Evolutionary conservation across 1,140 invertebrate genomes (phyloP).

Genomic region (Scaptomyza hsui): DNA sequence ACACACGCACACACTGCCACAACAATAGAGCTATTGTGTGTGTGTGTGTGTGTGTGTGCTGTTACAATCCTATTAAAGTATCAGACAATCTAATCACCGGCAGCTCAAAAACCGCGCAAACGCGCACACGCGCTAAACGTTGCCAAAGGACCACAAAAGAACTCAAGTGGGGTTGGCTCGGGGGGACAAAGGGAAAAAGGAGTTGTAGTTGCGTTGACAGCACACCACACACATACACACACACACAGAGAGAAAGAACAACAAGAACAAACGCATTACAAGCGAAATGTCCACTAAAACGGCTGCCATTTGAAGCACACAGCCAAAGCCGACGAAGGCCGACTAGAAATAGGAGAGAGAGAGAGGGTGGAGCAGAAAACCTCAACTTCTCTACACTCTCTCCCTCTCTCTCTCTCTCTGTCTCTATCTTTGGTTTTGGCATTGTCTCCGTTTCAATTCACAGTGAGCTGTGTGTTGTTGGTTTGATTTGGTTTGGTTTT

Average conservation of each 20-base stretch:
- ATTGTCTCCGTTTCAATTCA: slow-evolving; percentile 40
- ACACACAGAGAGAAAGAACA: slow-evolving; percentile 51
- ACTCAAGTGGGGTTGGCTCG: slow-evolving; percentile 18
- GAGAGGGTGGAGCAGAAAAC: background rate
- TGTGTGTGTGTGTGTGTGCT: slow-evolving; percentile 42
- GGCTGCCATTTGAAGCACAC: slow-evolving; percentile 22
- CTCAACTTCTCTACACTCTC: too few species aligned
- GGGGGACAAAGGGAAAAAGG: background rate
- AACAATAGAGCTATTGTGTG: slow-evolving; percentile 10
- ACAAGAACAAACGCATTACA: slow-evolving; percentile 30
- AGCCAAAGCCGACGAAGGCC: slow-evolving; percentile 22
- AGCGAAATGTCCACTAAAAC: slow-evolving; percentile 36
- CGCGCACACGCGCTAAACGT: slow-evolving; percentile 71
- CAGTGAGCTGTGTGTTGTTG: slow-evolving; percentile 22
- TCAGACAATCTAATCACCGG: slow-evolving; percentile 79
- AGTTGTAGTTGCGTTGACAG: slow-evolving; percentile 34
- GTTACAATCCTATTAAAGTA: slow-evolving; percentile 80
- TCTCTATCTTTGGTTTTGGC: background rate
- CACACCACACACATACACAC: slow-evolving; percentile 17
- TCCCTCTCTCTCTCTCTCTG: background rate
- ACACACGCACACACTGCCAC: slow-evolving; percentile 6
- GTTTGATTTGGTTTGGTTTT: background rate
- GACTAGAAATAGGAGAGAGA: background rate
- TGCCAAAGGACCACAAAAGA: slow-evolving; percentile 59
- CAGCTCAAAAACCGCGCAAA: slow-evolving; percentile 73